These are phyloP conservation scores for Taenaris catops DNA, from an alignment of 2,888 invertebrate genomes.

Conservation along the genomic window DNA sequence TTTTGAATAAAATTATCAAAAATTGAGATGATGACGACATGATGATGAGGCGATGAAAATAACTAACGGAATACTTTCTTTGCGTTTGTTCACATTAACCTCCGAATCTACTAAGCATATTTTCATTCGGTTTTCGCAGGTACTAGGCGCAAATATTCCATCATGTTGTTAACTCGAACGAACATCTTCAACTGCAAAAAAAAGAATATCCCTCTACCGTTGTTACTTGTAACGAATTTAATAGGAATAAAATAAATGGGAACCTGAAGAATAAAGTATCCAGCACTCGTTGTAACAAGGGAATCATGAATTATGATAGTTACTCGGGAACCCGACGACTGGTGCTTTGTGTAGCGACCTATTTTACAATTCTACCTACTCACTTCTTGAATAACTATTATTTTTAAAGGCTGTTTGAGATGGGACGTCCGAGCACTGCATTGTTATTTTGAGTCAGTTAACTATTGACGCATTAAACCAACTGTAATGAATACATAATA, in stretches of 20 bases:
- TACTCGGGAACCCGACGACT: constrained; percentile 23
- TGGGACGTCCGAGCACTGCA: background rate
- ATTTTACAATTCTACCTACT: constrained; percentile 21
- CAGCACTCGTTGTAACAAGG: constrained; percentile 23
- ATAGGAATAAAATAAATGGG: constrained; percentile 27
- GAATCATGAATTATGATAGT: constrained; percentile 28
- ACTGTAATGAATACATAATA: no score
- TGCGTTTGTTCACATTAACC: no score
- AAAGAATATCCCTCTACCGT: constrained; percentile 13
- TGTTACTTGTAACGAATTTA: constrained; percentile 22
- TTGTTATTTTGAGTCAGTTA: no score
- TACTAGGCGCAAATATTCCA: no score
- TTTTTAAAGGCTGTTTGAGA: constrained; percentile 11
- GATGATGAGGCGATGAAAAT: no score
- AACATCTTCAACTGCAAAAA: constrained; percentile 8
- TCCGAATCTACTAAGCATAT: no score
- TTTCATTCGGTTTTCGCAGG: no score
- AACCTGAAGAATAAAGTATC: constrained; percentile 24
- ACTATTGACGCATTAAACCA: no score
- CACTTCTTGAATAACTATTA: constrained; percentile 14
- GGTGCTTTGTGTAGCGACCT: constrained; percentile 24
- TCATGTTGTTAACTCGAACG: no score
- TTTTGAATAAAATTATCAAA: no score
- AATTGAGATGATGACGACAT: no score
- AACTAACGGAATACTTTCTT: no score